Conservation (phyloP, 2,888 invertebrate genomes). For the Arctia plantaginis region DNA sequence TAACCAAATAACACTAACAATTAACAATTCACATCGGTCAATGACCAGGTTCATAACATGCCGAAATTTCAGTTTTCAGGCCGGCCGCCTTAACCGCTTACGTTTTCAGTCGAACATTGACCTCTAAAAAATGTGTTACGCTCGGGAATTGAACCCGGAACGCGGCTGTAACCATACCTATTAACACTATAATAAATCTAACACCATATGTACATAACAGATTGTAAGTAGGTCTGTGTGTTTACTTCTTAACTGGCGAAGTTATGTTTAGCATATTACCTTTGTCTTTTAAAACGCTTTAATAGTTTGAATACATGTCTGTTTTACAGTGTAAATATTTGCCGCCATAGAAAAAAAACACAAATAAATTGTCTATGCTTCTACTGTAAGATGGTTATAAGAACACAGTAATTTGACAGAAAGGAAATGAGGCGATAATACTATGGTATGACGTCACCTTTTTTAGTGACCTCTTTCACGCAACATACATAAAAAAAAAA, state of each 20-base stretch:
- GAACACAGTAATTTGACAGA: not conserved
- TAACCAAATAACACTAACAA: conserved; percentile 7
- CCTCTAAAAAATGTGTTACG: conserved; percentile 71
- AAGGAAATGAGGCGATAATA: too few species aligned
- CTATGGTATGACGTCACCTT: too few species aligned
- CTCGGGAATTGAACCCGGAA: conserved; percentile 79
- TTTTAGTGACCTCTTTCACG: too few species aligned
- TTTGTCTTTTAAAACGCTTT: not conserved
- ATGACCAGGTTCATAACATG: conserved; percentile 44
- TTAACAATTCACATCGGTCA: conserved; percentile 13
- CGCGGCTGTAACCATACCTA: conserved; percentile 36
- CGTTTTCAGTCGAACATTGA: conserved; percentile 71
- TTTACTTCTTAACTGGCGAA: not conserved
- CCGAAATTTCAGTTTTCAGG: conserved; percentile 26
- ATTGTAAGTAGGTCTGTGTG: conserved; percentile 16
- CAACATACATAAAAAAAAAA: too few species aligned
- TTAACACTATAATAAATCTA: conserved; percentile 21
- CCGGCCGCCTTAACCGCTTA: conserved; percentile 31
- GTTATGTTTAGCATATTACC: conserved; percentile 3
- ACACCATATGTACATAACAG: conserved; percentile 18
- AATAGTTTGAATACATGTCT: not conserved
- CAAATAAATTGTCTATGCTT: not conserved
- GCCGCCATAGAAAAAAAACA: not conserved
- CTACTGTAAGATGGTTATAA: not conserved
- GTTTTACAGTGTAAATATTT: not conserved